Percentiles rank a stretch among this genome's conserved stretches.
phyloP scores from a whole-genome alignment of 2,888 invertebrate species.

The Caenorhabditis sp. region DNA sequence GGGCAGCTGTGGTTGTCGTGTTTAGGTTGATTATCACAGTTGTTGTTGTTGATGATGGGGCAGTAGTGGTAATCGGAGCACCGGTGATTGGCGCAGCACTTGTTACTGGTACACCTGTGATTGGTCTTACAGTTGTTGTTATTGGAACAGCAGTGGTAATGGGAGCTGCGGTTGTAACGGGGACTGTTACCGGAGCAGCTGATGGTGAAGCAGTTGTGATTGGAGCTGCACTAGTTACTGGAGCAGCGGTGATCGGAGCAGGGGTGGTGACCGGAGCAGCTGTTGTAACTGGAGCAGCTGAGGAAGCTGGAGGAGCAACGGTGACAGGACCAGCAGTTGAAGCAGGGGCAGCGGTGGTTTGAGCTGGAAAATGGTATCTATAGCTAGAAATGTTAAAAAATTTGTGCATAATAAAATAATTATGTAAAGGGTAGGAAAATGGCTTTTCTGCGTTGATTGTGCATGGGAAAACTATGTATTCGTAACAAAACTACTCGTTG shows the following conservation, averaged over 20 bases:
- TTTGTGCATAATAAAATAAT: not conserved
- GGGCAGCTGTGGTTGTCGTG: not conserved
- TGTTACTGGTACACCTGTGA: not conserved
- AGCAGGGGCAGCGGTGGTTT: not conserved
- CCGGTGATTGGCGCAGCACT: not conserved
- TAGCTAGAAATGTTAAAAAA: not conserved
- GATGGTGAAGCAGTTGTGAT: not conserved
- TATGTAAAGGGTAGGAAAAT: no score
- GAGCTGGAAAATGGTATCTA: not conserved
- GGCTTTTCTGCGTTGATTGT: no score
- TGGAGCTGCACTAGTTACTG: conserved; percentile 21
- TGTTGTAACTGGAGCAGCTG: not conserved
- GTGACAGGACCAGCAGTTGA: conserved; percentile 7
- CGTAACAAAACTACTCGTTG: no score
- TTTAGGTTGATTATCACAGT: not conserved
- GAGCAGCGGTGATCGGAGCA: not conserved
- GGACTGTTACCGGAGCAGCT: not conserved
- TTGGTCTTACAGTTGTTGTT: not conserved
- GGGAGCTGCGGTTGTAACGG: not conserved
- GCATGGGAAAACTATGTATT: no score
- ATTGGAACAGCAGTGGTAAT: not conserved
- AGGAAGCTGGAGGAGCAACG: conserved; percentile 12
- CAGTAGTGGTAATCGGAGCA: not conserved
- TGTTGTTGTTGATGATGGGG: conserved; percentile 9
- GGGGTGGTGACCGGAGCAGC: not conserved